Evolutionary conservation across 2,113 vertebrate genomes (phyloP).

Genomic region (Xerus inauris): DNA sequence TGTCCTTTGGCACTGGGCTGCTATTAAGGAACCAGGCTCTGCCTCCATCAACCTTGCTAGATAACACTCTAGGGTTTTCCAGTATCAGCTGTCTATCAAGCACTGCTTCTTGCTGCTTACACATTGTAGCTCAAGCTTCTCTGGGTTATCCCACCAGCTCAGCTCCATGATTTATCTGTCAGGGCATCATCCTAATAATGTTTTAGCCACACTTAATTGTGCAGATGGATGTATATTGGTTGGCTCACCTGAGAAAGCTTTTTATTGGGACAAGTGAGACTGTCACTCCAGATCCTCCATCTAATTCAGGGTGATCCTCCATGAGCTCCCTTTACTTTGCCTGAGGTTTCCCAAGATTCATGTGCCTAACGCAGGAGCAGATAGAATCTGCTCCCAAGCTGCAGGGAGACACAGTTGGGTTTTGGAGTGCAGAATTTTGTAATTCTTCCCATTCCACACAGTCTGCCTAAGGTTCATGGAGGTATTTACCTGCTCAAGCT

Average conservation of each 20-base stretch:
- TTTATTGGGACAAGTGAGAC: background rate
- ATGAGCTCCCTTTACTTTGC: no score
- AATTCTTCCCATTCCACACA: background rate
- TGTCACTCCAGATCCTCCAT: background rate
- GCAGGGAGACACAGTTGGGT: background rate
- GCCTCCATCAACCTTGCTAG: accelerated
- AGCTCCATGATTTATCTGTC: background rate
- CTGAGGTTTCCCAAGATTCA: background rate
- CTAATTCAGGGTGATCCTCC: background rate
- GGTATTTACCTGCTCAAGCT: slow-evolving; percentile 1
- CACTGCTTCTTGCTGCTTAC: background rate
- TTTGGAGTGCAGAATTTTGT: background rate
- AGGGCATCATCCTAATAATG: background rate
- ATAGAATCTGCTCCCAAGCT: background rate
- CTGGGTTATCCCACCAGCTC: background rate
- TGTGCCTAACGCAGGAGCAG: background rate
- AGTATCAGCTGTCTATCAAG: accelerated
- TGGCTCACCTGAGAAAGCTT: background rate
- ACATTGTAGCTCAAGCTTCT: background rate
- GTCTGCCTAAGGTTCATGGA: background rate
- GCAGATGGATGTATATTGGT: background rate
- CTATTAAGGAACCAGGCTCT: background rate
- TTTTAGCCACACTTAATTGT: background rate
- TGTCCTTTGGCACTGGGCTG: background rate
- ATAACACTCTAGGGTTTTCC: background rate